These are phyloP conservation scores for Alosa sapidissima DNA, from an alignment of 2,797 vertebrate species.

Conservation along the genomic window DNA sequence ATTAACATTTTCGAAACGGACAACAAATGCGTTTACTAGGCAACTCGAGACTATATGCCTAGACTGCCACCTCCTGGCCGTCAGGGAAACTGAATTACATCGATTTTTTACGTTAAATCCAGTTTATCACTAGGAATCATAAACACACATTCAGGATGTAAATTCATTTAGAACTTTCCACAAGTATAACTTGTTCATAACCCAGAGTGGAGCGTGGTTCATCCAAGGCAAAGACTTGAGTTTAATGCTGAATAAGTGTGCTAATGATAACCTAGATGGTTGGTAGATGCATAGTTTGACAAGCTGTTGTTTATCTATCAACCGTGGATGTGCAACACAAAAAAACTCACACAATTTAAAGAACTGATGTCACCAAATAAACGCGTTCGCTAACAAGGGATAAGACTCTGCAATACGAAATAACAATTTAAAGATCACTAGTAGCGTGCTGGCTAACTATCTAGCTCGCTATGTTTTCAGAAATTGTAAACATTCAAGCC, in stretches of 20 bases:
- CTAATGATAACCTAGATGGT: background rate
- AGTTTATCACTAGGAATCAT: background rate
- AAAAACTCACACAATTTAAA: background rate
- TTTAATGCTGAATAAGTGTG: background rate
- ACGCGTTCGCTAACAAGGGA: background rate
- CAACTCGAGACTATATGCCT: background rate
- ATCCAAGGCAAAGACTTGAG: background rate
- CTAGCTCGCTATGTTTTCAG: conserved; percentile 1
- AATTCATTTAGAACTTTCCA: background rate
- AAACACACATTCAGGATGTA: background rate
- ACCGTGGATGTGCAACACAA: background rate
- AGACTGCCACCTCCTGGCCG: conserved; percentile 51
- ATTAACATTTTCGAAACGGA: background rate
- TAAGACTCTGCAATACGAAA: background rate
- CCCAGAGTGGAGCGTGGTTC: background rate
- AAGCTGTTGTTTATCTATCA: conserved; percentile 16
- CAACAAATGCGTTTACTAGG: background rate
- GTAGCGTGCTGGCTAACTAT: background rate
- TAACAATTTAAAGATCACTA: background rate
- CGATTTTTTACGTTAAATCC: background rate
- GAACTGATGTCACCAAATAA: background rate
- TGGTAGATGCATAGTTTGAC: background rate
- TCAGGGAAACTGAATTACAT: background rate
- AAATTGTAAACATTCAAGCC: background rate
- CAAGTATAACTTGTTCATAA: background rate